A percentile compares a stretch with the other conserved stretches of the same genome.
phyloP scores from a whole-genome alignment of 2,797 vertebrate species.

The Orientallactaga sibirica region DNA sequence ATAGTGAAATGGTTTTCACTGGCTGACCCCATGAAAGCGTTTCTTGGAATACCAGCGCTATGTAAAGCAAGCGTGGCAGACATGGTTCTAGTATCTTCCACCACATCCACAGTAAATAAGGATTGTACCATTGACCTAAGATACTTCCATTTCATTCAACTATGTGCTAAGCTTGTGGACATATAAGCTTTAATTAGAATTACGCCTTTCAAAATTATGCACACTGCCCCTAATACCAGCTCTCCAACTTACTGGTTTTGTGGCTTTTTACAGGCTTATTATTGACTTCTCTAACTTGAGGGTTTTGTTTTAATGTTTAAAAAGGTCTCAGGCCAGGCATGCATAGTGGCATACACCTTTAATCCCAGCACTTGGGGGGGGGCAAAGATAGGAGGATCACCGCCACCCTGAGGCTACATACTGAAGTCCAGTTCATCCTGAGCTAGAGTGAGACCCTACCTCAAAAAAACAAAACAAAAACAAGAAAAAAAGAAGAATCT shows the following conservation, averaged over 20 bases:
- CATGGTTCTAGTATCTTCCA: not conserved
- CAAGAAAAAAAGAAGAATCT: no score
- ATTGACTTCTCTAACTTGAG: not conserved
- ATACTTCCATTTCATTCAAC: not conserved
- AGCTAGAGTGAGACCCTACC: no score
- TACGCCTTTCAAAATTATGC: constrained; percentile 13
- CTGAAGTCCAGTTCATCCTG: no score
- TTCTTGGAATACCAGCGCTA: not conserved
- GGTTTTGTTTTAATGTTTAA: not conserved
- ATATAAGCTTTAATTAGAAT: not conserved
- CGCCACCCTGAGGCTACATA: no score
- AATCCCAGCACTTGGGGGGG: no score
- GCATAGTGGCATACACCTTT: no score
- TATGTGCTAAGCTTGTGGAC: not conserved
- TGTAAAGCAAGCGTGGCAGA: not conserved
- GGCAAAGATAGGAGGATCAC: no score
- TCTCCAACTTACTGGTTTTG: not conserved
- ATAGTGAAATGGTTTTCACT: not conserved
- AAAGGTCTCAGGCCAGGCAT: no score
- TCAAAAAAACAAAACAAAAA: no score
- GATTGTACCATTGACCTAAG: not conserved
- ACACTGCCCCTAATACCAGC: not conserved
- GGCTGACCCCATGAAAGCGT: not conserved
- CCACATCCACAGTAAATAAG: not conserved
- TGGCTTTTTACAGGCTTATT: not conserved